Percentiles rank a stretch among this genome's conserved stretches.
phyloP scores from a whole-genome alignment of 1,140 invertebrate genomes.

The Chlorops oryzae region DNA sequence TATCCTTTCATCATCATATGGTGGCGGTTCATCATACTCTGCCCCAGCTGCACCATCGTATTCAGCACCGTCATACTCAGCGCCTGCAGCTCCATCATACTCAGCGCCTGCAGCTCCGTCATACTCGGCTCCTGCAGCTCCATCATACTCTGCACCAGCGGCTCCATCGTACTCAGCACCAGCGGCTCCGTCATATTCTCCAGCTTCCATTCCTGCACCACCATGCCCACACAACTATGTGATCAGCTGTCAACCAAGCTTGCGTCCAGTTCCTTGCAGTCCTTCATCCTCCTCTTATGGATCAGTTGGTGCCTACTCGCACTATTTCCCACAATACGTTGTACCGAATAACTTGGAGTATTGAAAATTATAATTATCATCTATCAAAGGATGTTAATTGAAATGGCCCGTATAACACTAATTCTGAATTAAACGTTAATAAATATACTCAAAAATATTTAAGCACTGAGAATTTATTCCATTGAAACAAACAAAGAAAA shows the following conservation, averaged over 20 bases:
- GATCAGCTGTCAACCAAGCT: slow-evolving; percentile 36
- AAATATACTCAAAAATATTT: too few species aligned
- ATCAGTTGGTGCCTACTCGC: slow-evolving; percentile 32
- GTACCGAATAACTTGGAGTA: too few species aligned
- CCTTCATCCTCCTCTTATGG: slow-evolving; percentile 15
- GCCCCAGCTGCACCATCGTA: slow-evolving; percentile 13
- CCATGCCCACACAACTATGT: slow-evolving; percentile 37
- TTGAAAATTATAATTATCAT: too few species aligned
- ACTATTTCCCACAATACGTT: too few species aligned
- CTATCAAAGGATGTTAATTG: too few species aligned
- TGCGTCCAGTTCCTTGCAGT: slow-evolving; percentile 24
- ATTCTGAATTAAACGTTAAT: too few species aligned
- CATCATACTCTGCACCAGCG: slow-evolving; percentile 20
- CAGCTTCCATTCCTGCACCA: slow-evolving; percentile 20
- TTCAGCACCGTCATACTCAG: slow-evolving; percentile 13
- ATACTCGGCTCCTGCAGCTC: slow-evolving; percentile 21
- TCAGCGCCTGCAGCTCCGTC: slow-evolving; percentile 16
- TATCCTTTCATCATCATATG: too few species aligned
- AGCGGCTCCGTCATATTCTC: slow-evolving; percentile 12
- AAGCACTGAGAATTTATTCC: too few species aligned
- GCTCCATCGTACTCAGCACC: slow-evolving; percentile 7
- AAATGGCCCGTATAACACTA: too few species aligned
- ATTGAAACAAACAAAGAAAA: too few species aligned
- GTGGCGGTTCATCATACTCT: slow-evolving; percentile 19
- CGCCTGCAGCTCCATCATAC: slow-evolving; percentile 14